Conservation (phyloP, 1,140 invertebrate genomes). For the Saccostrea glomerata region DNA sequence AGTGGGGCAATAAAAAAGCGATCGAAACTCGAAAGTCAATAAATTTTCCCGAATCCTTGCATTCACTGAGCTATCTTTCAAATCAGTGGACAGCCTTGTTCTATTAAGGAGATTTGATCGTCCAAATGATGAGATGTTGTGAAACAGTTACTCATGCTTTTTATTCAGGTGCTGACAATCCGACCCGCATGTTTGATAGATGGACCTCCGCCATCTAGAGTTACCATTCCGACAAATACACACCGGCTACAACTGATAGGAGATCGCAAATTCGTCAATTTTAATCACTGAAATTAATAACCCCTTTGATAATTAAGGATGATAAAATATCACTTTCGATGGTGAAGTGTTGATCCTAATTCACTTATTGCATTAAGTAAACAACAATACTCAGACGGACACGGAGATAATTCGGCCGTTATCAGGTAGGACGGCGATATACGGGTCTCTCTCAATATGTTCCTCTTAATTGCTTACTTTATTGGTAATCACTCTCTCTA, state of each 20-base stretch:
- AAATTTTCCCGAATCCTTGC: conserved; percentile 9
- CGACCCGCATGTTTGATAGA: conserved; percentile 12
- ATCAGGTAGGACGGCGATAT: conserved; percentile 13
- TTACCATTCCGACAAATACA: conserved; percentile 8
- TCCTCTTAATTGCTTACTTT: conserved; percentile 26
- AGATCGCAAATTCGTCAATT: conserved; percentile 23
- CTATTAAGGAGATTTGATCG: conserved; percentile 28
- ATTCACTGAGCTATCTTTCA: conserved; percentile 16
- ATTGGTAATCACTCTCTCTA: conserved; percentile 8
- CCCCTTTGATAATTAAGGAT: conserved; percentile 2
- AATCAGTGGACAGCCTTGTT: conserved; percentile 22
- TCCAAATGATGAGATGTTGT: conserved; percentile 20
- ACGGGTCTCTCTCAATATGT: neutral
- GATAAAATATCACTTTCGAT: conserved; percentile 32
- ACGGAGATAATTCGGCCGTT: conserved; percentile 20
- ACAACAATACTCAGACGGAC: conserved; percentile 3
- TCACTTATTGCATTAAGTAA: conserved; percentile 37
- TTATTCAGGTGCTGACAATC: neutral
- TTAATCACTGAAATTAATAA: conserved; percentile 37
- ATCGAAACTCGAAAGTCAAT: conserved; percentile 10
- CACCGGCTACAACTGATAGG: neutral
- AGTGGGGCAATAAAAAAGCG: neutral
- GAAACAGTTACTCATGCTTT: conserved; percentile 24
- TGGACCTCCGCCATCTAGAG: neutral
- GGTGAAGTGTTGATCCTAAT: conserved; percentile 12